Conservation (phyloP, 2,113 vertebrate species). For the Monopterus albus region DNA sequence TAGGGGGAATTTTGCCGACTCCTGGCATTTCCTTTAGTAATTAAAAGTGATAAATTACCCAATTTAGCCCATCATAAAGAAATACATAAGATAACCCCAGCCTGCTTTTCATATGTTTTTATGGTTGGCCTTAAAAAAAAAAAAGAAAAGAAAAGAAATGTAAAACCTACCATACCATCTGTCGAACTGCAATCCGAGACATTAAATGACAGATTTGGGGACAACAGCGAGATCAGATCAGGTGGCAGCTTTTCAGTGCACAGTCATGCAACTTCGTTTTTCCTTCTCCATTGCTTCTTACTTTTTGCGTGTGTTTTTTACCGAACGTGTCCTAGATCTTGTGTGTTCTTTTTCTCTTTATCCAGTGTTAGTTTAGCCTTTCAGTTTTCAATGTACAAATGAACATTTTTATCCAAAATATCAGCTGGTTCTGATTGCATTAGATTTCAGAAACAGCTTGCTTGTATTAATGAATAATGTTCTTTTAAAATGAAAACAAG, state of each 20-base stretch:
- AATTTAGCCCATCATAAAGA: neutral
- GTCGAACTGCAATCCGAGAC: neutral
- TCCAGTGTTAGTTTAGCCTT: constrained; percentile 32
- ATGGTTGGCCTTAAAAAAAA: neutral
- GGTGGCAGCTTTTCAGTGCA: constrained; percentile 78
- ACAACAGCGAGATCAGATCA: neutral
- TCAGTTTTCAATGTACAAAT: constrained; percentile 9
- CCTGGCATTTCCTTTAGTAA: constrained; percentile 1
- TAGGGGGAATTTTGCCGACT: neutral
- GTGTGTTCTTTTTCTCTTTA: constrained; percentile 55
- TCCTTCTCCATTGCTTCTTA: constrained; percentile 77
- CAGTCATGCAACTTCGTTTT: constrained; percentile 78
- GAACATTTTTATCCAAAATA: neutral
- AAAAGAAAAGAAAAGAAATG: no score
- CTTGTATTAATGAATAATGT: neutral
- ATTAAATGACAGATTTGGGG: neutral
- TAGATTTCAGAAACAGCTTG: constrained; percentile 4
- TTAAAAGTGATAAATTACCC: neutral
- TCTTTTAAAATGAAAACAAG: neutral
- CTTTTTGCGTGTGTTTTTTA: constrained; percentile 65
- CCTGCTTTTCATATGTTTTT: neutral
- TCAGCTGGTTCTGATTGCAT: constrained; percentile 16
- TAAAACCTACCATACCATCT: no score
- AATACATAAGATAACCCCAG: neutral
- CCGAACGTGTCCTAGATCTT: constrained; percentile 56